A percentile compares a stretch with the other conserved stretches of the same genome.
Conservation (phyloP, 53 echinoderm and acorn worm species). For the Temnopleurus reevesii region DNA sequence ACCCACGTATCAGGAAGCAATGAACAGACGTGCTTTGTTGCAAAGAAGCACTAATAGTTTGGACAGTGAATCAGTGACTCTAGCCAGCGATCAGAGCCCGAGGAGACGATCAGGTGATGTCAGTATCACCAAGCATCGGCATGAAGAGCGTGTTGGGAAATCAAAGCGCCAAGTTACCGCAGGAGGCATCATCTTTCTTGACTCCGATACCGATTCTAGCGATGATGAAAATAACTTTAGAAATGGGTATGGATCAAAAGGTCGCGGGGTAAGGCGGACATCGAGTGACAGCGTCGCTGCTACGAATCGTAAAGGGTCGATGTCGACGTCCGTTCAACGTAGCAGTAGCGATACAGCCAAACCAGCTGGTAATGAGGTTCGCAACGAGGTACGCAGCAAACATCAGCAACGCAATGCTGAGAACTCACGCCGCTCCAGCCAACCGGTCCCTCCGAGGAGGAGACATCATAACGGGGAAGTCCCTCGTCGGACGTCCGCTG, state of each 20-base stretch:
- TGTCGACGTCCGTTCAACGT: background rate
- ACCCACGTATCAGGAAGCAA: slow-evolving; percentile 86
- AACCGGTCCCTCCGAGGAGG: slow-evolving; percentile 25
- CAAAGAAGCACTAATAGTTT: slow-evolving; percentile 61
- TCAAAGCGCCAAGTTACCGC: slow-evolving; percentile 52
- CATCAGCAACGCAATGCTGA: slow-evolving; percentile 24
- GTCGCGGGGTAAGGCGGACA: slow-evolving; percentile 71
- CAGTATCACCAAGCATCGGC: slow-evolving; percentile 23
- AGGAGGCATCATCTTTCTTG: slow-evolving; percentile 80
- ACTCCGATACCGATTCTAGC: slow-evolving; percentile 86
- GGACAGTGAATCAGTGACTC: slow-evolving; percentile 51
- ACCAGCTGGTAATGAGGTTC: slow-evolving; percentile 42
- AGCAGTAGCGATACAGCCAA: slow-evolving; percentile 52
- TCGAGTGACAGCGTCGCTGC: slow-evolving; percentile 78
- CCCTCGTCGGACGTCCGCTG: slow-evolving; percentile 13
- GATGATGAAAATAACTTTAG: slow-evolving; percentile 72
- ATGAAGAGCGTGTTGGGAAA: slow-evolving; percentile 36
- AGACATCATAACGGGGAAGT: slow-evolving; percentile 44
- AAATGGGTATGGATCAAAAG: slow-evolving; percentile 57
- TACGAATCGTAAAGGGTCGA: slow-evolving; percentile 49
- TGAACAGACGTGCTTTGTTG: slow-evolving; percentile 72
- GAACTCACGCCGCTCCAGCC: slow-evolving; percentile 40
- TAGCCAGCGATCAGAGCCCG: slow-evolving; percentile 25
- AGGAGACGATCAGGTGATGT: slow-evolving; percentile 32
- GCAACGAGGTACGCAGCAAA: slow-evolving; percentile 40